A percentile compares a stretch with the other conserved stretches of the same genome.
phyloP scores from a whole-genome alignment of 1,140 invertebrate species.

The Gonioctena quinquepunctata region DNA sequence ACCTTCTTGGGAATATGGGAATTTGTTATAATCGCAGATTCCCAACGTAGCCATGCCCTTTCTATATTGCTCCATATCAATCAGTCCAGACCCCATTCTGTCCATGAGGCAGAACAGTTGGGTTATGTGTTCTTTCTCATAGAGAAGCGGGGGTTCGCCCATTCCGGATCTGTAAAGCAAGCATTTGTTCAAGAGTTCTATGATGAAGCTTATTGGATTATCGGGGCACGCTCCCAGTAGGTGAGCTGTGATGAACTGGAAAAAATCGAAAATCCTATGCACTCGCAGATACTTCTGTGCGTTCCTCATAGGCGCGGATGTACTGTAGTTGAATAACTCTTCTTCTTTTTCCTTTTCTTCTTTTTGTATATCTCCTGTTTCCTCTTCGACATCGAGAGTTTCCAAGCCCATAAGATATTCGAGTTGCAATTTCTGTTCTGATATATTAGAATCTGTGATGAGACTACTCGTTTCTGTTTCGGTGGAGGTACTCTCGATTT shows the following conservation, averaged over 20 bases:
- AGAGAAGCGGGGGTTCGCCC: conserved; percentile 56
- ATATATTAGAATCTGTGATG: neutral
- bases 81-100: conserved; percentile 39
- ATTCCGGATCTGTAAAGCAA: conserved; percentile 56
- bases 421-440: conserved; percentile 2
- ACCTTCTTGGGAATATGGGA: conserved; percentile 26
- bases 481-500: neutral
- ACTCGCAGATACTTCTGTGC: conserved; percentile 52
- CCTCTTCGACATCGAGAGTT: conserved; percentile 15
- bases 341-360: neutral
- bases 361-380: conserved; percentile 5
- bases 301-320: conserved; percentile 40
- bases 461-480: neutral
- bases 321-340: conserved; percentile 12
- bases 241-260: conserved; percentile 58
- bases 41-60: conserved; percentile 44
- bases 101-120: conserved; percentile 50
- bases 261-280: conserved; percentile 56
- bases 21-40: conserved; percentile 37
- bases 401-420: conserved; percentile 29
- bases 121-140: conserved; percentile 37
- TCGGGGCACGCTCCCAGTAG: conserved; percentile 53
- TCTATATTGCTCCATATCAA: conserved; percentile 45
- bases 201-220: conserved; percentile 58
- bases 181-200: conserved; percentile 57